Evolutionary conservation across 2,113 vertebrate genomes (phyloP), one percentile per base, ranked within the genome.

Genomic region (Labrus mixtus): DNA sequence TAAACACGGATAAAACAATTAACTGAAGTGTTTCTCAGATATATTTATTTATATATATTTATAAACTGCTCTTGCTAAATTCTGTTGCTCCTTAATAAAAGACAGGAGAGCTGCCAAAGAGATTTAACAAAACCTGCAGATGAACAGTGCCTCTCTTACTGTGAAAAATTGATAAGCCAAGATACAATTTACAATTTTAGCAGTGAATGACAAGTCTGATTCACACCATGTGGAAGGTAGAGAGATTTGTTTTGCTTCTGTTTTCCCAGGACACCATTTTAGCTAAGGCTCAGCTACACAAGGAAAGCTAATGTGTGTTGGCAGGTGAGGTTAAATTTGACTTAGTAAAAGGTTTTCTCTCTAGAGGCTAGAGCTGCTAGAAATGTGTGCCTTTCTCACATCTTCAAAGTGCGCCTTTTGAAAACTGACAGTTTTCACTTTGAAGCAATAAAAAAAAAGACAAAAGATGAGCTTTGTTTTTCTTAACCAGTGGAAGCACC

Each of bases 121-220:
- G 17, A 55, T 70, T 57, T 22, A 54, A 55, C 20, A 65, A 63
- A 48, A 29, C 58, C 50, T 50, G 22, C 23, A 58, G 20, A 62
- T 68, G 48, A 73, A 56, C 48, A 62, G 29, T 4, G 33, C 39
- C 23, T 77, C 54, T 69, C 48, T 59, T 57, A 48, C 37, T 73
- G 51, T 75, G 63, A 81, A 81, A 71, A 68, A 74, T 48, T 66
- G 8, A 78, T 66, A 53, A 78, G n/a, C 19, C 15, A 22, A 25
- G 61, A 57, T 46, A 50, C 5, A 63, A 22, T 72, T 68, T 54
- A 25, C 43, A 59, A 56, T 15, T 58, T 25, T 76, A 73, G 29
- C 46, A 17, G 17, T 62, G 37, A 81, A 55, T 57, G 3, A 71
- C 61, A 66, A 45, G 39, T 55, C 1, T 55, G 11, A 36, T 45